Conservation (phyloP, 2,797 vertebrate genomes). For the Lagodon rhomboides region DNA sequence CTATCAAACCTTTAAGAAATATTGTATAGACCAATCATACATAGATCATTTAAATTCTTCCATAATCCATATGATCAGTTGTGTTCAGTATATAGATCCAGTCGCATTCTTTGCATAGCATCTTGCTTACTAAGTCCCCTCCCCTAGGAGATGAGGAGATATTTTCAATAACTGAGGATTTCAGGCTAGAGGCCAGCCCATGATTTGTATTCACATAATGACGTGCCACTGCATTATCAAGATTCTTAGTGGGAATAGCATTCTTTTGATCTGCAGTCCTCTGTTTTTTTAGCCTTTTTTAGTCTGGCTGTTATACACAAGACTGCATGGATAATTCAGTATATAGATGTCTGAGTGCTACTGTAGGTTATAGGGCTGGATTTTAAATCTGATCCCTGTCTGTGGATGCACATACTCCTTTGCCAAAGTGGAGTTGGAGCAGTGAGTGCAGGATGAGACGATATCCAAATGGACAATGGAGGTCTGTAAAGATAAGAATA, state of each 20-base stretch:
- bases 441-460: background rate
- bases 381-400: background rate
- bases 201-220: constrained; percentile 13
- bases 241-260: background rate
- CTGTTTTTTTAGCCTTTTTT: background rate
- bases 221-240: background rate
- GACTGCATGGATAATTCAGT: background rate
- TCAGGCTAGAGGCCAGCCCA: background rate
- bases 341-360: background rate
- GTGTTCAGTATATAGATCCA: background rate
- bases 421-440: background rate
- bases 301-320: background rate
- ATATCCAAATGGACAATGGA: background rate
- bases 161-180: background rate
- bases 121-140: background rate
- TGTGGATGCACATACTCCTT: background rate
- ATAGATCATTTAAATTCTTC: background rate
- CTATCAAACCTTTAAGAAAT: background rate
- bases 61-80: background rate
- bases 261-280: background rate
- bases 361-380: background rate
- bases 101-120: background rate
- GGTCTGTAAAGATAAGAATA: background rate
- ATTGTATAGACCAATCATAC: background rate
- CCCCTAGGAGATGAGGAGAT: background rate